These are phyloP conservation scores for Chinchilla lanigera DNA, from an alignment of 2,113 vertebrate genomes.

Conservation along the genomic window DNA sequence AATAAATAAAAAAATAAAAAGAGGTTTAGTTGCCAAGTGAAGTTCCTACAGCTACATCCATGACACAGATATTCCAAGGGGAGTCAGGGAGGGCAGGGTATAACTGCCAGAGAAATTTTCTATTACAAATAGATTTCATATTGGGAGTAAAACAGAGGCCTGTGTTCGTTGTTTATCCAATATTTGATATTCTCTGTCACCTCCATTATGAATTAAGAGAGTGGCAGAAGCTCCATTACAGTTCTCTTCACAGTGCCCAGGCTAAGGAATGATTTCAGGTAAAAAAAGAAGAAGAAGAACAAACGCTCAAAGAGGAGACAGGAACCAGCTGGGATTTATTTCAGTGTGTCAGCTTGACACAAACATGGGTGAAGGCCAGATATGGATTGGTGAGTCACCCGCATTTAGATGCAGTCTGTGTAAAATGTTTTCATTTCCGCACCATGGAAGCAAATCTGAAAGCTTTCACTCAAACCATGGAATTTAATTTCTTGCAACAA, in stretches of 20 bases:
- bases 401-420: constrained; percentile 77
- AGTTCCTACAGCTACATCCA: not conserved
- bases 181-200: constrained; percentile 36
- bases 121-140: constrained; percentile 40
- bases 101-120: not conserved
- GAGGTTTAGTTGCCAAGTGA: not conserved
- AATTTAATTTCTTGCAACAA: constrained; percentile 74
- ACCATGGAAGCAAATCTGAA: constrained; percentile 80
- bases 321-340: constrained; percentile 73
- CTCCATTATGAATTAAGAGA: constrained; percentile 47
- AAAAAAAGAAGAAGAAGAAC: constrained; percentile 37
- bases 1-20: no score
- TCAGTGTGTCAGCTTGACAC: constrained; percentile 70
- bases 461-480: constrained; percentile 72
- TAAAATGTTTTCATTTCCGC: constrained; percentile 81
- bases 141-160: not conserved
- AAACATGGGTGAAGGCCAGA: constrained; percentile 80
- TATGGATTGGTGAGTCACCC: constrained; percentile 80
- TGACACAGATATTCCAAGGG: not conserved
- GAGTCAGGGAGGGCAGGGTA: not conserved
- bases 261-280: constrained; percentile 54
- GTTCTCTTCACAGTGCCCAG: not conserved
- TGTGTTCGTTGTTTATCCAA: constrained; percentile 44
- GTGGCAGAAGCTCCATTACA: not conserved
- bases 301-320: constrained; percentile 50